A percentile compares a stretch with the other conserved stretches of the same genome.
Evolutionary conservation across 2,113 vertebrate species (phyloP).

Genomic region (Empidonax alnorum): DNA sequence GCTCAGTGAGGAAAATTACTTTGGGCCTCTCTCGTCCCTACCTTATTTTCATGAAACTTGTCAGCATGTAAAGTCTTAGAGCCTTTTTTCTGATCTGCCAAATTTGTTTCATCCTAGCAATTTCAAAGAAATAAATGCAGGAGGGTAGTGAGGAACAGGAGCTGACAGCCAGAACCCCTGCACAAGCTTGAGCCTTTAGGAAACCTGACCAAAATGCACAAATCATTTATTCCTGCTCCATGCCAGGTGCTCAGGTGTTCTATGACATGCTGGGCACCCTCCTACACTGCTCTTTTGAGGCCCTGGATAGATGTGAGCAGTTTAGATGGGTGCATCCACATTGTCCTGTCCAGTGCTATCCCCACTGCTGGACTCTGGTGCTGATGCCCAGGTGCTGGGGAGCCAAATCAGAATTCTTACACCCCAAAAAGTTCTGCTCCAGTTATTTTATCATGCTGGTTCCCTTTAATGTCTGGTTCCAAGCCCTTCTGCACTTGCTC

Average conservation of each 20-base stretch:
- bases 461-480: not conserved
- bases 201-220: not conserved
- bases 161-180: not conserved
- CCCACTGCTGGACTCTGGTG: not conserved
- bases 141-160: not conserved
- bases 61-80: not conserved
- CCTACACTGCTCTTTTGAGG: not conserved
- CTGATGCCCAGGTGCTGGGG: not conserved
- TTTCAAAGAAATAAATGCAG: not conserved
- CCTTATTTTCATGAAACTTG: not conserved
- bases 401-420: not conserved
- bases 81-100: not conserved
- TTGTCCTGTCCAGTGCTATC: not conserved
- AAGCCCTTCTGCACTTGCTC: not conserved
- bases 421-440: not conserved
- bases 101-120: not conserved
- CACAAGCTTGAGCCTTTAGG: not conserved
- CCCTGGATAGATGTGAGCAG: not conserved
- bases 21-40: not conserved
- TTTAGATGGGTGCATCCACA: not conserved
- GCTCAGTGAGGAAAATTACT: not conserved
- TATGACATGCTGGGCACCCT: not conserved
- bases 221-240: accelerated
- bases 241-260: not conserved
- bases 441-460: not conserved